Percentiles rank a stretch among this genome's conserved stretches.
These are phyloP conservation scores for Petrophora chlorosata DNA, from an alignment of 2,888 invertebrate species.

Conservation along the genomic window DNA sequence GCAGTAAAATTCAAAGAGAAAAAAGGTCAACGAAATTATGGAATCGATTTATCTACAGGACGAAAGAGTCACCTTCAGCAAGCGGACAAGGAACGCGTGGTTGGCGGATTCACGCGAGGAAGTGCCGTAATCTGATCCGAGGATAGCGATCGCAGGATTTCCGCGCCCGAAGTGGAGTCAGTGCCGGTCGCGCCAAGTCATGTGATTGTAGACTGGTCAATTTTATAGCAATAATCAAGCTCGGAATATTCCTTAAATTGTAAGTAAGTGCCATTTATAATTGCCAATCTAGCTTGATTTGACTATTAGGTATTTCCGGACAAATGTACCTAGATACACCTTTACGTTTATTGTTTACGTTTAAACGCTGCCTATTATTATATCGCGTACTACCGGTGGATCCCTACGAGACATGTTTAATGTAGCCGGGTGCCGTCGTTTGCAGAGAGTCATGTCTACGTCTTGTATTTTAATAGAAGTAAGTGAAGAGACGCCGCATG, in stretches of 20 bases:
- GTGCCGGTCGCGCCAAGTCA: no score
- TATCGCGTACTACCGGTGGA: not conserved
- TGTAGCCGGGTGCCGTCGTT: slow-evolving; percentile 2
- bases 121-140: slow-evolving; percentile 4
- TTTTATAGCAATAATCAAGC: no score
- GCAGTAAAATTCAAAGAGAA: no score
- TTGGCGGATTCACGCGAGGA: slow-evolving; percentile 1
- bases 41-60: not conserved
- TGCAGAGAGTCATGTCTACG: slow-evolving; percentile 1
- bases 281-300: no score
- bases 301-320: no score
- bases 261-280: no score
- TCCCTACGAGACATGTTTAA: slow-evolving; percentile 4
- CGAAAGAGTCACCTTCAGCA: not conserved
- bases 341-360: no score
- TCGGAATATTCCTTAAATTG: no score
- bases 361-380: slow-evolving; percentile 4
- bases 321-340: no score
- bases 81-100: not conserved
- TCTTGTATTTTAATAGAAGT: slow-evolving; percentile 1
- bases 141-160: not conserved
- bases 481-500: not conserved
- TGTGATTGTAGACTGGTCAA: no score
- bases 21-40: not conserved
- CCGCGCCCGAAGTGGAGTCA: no score